Percentiles rank a stretch among this genome's conserved stretches.
These are phyloP conservation scores for Tenthredo amoena DNA, from an alignment of 2,888 invertebrate genomes.

Conservation along the genomic window DNA sequence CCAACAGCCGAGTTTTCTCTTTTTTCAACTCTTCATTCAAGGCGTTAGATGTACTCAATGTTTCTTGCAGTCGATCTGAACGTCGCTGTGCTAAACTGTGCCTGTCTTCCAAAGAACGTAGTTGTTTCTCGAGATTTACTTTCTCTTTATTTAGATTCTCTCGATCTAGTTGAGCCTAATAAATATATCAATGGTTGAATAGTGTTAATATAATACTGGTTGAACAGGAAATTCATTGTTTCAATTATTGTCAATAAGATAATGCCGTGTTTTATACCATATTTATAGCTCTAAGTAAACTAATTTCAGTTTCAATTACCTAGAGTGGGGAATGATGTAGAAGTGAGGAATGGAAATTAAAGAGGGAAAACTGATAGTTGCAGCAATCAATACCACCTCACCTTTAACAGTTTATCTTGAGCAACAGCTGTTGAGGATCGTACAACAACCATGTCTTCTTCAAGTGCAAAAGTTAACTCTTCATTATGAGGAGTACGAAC, in stretches of 20 bases:
- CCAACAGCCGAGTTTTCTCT: constrained; percentile 5
- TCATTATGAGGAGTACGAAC: constrained; percentile 60
- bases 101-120: constrained; percentile 33
- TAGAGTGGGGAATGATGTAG: background rate
- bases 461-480: constrained; percentile 46
- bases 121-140: constrained; percentile 35
- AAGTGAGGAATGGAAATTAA: background rate
- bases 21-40: constrained; percentile 17
- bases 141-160: constrained; percentile 32
- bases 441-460: constrained; percentile 44
- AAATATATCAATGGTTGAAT: background rate
- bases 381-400: background rate
- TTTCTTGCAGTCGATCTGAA: constrained; percentile 34
- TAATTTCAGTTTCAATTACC: background rate
- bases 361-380: background rate
- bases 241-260: background rate
- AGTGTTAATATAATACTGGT: background rate
- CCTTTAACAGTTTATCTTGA: constrained; percentile 42
- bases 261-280: background rate
- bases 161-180: constrained; percentile 40
- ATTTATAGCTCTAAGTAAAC: background rate
- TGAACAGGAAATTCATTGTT: background rate
- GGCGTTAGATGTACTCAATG: constrained; percentile 22
- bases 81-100: constrained; percentile 22
- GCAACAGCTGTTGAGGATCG: constrained; percentile 45